Base-by-base conservation (phyloP, 1,140 invertebrate species). In the Palaemon carinicauda region DNA sequence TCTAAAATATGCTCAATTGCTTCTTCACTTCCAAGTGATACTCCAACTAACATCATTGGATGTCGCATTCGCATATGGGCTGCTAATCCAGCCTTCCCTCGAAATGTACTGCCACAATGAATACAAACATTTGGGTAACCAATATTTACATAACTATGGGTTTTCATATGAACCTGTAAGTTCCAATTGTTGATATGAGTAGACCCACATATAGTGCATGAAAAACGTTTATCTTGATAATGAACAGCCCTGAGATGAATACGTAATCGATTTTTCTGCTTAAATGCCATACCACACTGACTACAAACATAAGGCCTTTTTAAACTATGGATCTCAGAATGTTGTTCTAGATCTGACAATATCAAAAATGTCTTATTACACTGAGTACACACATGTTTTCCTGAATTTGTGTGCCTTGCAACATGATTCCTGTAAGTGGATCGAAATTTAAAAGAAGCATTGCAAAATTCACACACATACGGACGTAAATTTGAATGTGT, bases 251-350 rank as follows among this genome's bases (percentile, higher is more conserved):
- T 75, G 50, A 90, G 88, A 65, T 97, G 96, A 12, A 95, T 95
- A 4, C 95, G 93, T 90, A 95, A 96, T 90, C 96, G 96, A 65
- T 94, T 93, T 90, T 96, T 94, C 10, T 96, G 93, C 80, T 96
- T 94, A 92, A 96, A 96, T 21, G 96, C 95, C 74, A 95, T 95
- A 17, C 81, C 74, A 54, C 90, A 90, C 29, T 87, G 78, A 10
- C 54, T n/a, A 75, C 90, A 90, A 41, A 85, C 85, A 79, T 89
- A 90, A 7, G 90, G 90, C 15, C 89, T 56, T 54, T 90, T 90
- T 19, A 86, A 86, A 15, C 88, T 89, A 80, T 91, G 90, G 17
- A 89, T 89, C 31, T 90, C 88, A 19, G 78, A 80, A 60, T 91
- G 90, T 52, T 90, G 88, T 50, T 88, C 81, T 29, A 91, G 80